These are phyloP conservation scores for Metacarcinus magister DNA, from an alignment of 2,888 invertebrate species.

Conservation along the genomic window DNA sequence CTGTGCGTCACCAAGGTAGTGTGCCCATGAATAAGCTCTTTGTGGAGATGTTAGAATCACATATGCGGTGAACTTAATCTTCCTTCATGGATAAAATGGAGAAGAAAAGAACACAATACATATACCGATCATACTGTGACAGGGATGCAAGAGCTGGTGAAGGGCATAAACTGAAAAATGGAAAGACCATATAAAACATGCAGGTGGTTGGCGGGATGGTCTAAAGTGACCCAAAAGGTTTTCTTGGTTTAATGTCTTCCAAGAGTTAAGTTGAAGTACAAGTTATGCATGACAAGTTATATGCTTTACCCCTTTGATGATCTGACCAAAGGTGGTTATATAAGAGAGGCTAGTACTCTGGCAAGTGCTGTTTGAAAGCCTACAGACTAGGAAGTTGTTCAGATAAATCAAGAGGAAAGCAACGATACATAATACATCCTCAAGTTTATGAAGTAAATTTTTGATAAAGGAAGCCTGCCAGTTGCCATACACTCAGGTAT, in stretches of 20 bases:
- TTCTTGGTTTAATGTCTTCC: conserved; percentile 76
- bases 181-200: conserved; percentile 41
- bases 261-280: conserved; percentile 68
- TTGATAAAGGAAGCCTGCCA: conserved; percentile 71
- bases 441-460: conserved; percentile 15
- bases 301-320: conserved; percentile 59
- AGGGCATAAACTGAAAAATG: conserved; percentile 22
- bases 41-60: conserved; percentile 97
- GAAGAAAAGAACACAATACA: conserved; percentile 26
- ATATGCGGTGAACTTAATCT: conserved; percentile 83
- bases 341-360: conserved; percentile 55
- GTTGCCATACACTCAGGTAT: conserved; percentile 80
- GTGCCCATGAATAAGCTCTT: conserved; percentile 98
- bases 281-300: conserved; percentile 61
- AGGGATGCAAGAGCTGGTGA: conserved; percentile 52
- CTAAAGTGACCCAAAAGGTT: conserved; percentile 61
- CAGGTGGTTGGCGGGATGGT: conserved; percentile 67
- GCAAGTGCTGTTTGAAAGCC: conserved; percentile 57
- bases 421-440: conserved; percentile 53
- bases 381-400: conserved; percentile 26
- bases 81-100: conserved; percentile 56
- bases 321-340: conserved; percentile 40
- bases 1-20: conserved; percentile 93
- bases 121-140: conserved; percentile 33
- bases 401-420: conserved; percentile 60